Evolutionary conservation across 2,113 vertebrate species (phyloP).

Genomic region (Emberiza fucata): DNA sequence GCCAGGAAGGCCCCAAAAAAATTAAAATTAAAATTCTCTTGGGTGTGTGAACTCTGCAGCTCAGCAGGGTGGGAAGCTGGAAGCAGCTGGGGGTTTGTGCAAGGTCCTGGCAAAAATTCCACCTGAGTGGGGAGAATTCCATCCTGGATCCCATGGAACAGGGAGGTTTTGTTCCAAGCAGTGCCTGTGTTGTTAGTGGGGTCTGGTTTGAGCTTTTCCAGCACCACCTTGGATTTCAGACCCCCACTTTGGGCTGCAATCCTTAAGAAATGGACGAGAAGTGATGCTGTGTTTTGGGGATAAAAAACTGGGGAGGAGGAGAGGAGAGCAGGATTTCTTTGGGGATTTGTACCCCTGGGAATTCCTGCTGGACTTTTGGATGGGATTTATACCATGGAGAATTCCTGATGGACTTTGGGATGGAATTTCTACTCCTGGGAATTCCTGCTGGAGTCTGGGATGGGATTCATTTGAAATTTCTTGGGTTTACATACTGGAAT

Average conservation of each 20-base stretch:
- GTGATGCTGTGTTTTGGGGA: background rate
- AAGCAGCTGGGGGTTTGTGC: accelerated
- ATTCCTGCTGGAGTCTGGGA: background rate
- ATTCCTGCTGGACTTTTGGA: background rate
- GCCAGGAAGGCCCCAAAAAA: no score
- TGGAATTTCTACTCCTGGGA: background rate
- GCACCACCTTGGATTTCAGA: background rate
- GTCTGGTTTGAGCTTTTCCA: background rate
- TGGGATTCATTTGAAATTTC: background rate
- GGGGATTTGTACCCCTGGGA: background rate
- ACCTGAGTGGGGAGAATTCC: background rate
- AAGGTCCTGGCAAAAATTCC: background rate
- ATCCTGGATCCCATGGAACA: background rate
- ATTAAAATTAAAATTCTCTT: no score
- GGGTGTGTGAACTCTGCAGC: background rate
- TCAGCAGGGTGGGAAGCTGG: accelerated
- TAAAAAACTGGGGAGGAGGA: background rate
- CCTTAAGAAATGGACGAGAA: accelerated
- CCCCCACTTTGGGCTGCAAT: background rate
- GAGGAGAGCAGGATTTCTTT: background rate
- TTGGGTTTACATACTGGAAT: background rate
- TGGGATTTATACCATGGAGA: no score
- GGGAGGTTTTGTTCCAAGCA: background rate
- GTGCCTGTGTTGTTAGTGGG: accelerated
- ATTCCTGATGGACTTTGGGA: background rate